Percentiles rank a stretch among this genome's conserved stretches.
These are phyloP conservation scores for Trichomalopsis sarcophagae DNA, from an alignment of 1,140 invertebrate genomes.

Conservation along the genomic window DNA sequence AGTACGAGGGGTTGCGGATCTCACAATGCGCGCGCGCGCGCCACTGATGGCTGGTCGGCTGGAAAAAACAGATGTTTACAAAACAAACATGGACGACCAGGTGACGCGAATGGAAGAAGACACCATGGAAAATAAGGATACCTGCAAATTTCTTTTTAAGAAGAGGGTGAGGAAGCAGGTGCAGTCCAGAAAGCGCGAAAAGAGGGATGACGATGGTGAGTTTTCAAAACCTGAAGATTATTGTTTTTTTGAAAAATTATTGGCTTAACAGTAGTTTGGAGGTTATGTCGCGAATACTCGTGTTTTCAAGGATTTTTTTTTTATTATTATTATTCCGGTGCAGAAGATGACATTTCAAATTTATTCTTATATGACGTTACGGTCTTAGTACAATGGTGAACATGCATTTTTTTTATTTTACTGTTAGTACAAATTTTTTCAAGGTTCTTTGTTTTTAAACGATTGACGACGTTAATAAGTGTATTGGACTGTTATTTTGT, in stretches of 20 bases:
- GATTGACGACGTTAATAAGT: too few relatives aligned
- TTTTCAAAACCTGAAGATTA: conserved; percentile 11
- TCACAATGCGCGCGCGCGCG: neutral
- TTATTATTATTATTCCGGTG: too few relatives aligned
- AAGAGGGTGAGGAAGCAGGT: conserved; percentile 68
- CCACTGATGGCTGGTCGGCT: neutral
- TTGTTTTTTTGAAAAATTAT: conserved; percentile 12
- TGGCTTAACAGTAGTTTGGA: conserved; percentile 56
- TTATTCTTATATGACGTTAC: neutral
- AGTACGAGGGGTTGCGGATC: neutral
- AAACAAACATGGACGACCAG: conserved; percentile 64
- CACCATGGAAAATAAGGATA: conserved; percentile 58
- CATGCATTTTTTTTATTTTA: conserved; percentile 40
- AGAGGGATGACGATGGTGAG: conserved; percentile 58
- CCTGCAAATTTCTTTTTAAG: conserved; percentile 72
- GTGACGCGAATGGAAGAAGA: conserved; percentile 51
- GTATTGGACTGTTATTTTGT: too few relatives aligned
- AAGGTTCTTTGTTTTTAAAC: too few relatives aligned
- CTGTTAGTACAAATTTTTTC: too few relatives aligned
- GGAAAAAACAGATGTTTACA: conserved; percentile 56
- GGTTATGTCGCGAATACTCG: conserved; percentile 3
- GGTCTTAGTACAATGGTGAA: conserved; percentile 42
- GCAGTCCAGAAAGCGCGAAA: conserved; percentile 69
- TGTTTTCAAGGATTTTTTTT: too few relatives aligned
- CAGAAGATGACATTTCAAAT: neutral